Base-by-base conservation (phyloP, 2,888 invertebrate species). In the Automeris io region DNA sequence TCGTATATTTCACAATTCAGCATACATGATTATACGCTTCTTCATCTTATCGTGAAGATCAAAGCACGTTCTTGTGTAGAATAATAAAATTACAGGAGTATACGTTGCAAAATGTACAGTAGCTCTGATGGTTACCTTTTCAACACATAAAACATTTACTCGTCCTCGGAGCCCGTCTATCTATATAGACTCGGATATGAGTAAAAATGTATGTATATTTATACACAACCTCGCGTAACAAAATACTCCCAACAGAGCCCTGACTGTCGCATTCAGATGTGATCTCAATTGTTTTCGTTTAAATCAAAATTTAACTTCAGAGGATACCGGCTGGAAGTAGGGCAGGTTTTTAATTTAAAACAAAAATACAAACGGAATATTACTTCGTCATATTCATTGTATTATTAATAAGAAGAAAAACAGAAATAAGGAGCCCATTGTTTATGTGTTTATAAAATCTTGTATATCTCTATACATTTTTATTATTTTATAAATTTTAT, bases 1-100 rank as follows among this genome's bases (percentile, higher is more conserved):
- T n/a, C 6, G 33, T 33, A 3, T 19, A 3, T 12, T 26, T 13
- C 1, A 26, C 2, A 13, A 26, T 26, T 13, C 5, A 6, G n/a
- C 16, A n/a, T 16, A 29, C 16, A 16, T 16, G 29, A 29, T 29
- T 29, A 29, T 16, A 3, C n/a, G n/a, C 33, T 33, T 8, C 11
- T 16, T 11, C 21, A 11, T 33, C 9, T 33, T 22, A 33, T 22
- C 13, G 33, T 21, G 8, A 8, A 19, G 33, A 33, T 21, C 33
- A 33, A 21, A 33, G 33, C 21, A 21, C 33, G 33, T 33, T 21
- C 12, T 11, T 5, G 21, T 4, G 5, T 11, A 33, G 21, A 22
- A 21, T 19, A 33, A 33, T 21, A 12, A 33, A 33, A 33, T 33
- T 33, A 33, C 21, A 33, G 7, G 3, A 18, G 33, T 33, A 18